A percentile compares a stretch with the other conserved stretches of the same genome.
Evolutionary conservation across 2,888 invertebrate genomes (phyloP).

Genomic region (Conus canariensis): DNA sequence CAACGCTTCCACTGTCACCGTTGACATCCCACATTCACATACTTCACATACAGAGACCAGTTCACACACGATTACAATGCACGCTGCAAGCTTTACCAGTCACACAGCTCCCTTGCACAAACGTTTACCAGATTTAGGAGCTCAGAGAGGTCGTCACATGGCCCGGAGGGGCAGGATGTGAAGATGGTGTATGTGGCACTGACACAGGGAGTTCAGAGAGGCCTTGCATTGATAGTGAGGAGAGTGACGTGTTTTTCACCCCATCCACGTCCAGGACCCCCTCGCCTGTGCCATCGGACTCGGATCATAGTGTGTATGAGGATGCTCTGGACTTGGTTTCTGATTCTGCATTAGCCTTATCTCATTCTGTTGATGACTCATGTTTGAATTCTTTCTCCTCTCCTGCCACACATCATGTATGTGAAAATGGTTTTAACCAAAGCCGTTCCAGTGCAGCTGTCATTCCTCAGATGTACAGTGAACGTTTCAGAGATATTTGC

Average conservation of each 20-base stretch:
- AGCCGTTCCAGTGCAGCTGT: background rate
- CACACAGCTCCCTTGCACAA: too few species aligned
- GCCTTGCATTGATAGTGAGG: background rate
- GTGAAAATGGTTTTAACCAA: background rate
- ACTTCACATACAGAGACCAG: too few species aligned
- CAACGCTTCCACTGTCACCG: too few species aligned
- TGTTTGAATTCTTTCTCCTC: background rate
- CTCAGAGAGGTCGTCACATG: too few species aligned
- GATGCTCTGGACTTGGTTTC: slow-evolving; percentile 5
- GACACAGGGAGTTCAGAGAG: background rate
- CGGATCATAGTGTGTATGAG: slow-evolving; percentile 20
- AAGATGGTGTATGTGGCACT: background rate
- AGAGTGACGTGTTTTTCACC: background rate
- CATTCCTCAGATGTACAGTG: background rate
- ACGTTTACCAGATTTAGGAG: too few species aligned
- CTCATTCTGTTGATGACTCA: background rate
- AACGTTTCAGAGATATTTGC: background rate
- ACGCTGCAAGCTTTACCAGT: too few species aligned
- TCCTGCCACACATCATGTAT: background rate
- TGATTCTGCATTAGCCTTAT: background rate
- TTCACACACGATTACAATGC: too few species aligned
- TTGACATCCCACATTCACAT: too few species aligned
- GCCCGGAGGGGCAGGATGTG: too few species aligned
- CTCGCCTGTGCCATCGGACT: background rate
- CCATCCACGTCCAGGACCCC: background rate